Conservation (phyloP, 1,140 invertebrate genomes). For the Drosophila sturtevanti region DNA sequence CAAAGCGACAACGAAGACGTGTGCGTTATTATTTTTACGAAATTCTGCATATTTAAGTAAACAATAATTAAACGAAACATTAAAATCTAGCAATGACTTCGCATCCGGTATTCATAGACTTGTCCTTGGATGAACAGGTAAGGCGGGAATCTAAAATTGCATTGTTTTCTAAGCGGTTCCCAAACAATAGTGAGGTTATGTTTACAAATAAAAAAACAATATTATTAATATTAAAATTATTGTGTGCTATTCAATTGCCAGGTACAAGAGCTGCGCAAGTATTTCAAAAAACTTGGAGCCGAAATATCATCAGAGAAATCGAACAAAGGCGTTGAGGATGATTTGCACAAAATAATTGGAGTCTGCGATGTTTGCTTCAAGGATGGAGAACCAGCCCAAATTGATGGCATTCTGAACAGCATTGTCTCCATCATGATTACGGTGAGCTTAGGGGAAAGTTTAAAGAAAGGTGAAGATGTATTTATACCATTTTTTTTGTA, state of each 20-base stretch:
- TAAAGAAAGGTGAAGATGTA: neutral
- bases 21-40: conserved; percentile 64
- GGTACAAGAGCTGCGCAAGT: conserved; percentile 94
- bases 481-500: neutral
- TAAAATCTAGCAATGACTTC: conserved; percentile 85
- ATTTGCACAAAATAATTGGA: conserved; percentile 96
- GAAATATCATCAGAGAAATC: conserved; percentile 96
- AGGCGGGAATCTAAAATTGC: conserved; percentile 23
- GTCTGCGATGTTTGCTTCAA: conserved; percentile 96
- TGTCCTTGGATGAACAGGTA: conserved; percentile 91
- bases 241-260: conserved; percentile 80
- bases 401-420: conserved; percentile 92
- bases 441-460: conserved; percentile 84
- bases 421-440: conserved; percentile 97
- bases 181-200: conserved; percentile 80
- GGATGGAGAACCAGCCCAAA: conserved; percentile 90
- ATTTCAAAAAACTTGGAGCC: conserved; percentile 95
- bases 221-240: conserved; percentile 23
- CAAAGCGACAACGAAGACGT: conserved; percentile 65
- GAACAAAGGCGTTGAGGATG: conserved; percentile 94
- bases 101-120: conserved; percentile 91
- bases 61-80: conserved; percentile 27
- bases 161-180: neutral
- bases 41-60: conserved; percentile 36
- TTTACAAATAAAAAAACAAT: conserved; percentile 57